phyloP scores from a whole-genome alignment of 2,888 invertebrate genomes.

The Schizotus pectinicornis region DNA sequence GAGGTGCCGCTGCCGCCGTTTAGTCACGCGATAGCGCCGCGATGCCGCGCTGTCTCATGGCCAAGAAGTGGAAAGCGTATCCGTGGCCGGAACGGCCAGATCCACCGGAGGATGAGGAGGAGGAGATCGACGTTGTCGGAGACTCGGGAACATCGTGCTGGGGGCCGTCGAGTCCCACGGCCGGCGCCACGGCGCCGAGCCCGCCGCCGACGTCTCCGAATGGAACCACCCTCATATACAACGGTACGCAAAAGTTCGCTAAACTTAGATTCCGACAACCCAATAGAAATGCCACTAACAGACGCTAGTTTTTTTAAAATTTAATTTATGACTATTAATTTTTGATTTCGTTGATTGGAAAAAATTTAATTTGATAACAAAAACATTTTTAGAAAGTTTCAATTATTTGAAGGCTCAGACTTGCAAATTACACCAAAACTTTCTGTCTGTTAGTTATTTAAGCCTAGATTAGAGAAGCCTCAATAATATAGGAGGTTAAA shows the following conservation, averaged over 20 bases:
- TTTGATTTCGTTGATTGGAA: too few relatives aligned
- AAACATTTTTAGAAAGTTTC: too few relatives aligned
- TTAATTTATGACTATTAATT: too few relatives aligned
- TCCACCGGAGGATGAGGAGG: slow-evolving; percentile 66
- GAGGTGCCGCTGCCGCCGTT: slow-evolving; percentile 14
- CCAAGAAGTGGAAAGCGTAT: slow-evolving; percentile 93
- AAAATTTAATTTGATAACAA: too few relatives aligned
- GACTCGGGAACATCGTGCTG: slow-evolving; percentile 64
- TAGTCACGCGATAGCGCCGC: slow-evolving; percentile 62
- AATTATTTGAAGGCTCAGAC: too few relatives aligned
- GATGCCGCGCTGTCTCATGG: slow-evolving; percentile 97
- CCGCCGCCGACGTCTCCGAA: slow-evolving; percentile 72
- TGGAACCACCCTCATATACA: slow-evolving; percentile 77
- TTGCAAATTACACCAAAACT: too few relatives aligned
- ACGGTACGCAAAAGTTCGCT: slow-evolving; percentile 62
- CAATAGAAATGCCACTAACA: too few relatives aligned
- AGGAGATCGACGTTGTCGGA: slow-evolving; percentile 89
- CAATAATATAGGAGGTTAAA: too few relatives aligned
- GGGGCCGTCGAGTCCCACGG: slow-evolving; percentile 78
- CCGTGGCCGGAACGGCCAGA: slow-evolving; percentile 73
- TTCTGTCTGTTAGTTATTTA: too few relatives aligned
- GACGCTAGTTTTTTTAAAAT: too few relatives aligned
- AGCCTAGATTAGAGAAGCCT: too few relatives aligned
- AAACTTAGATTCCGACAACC: too few relatives aligned
- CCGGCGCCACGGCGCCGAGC: slow-evolving; percentile 77